These are phyloP conservation scores for Stenodema calcarata DNA, from an alignment of 2,888 invertebrate genomes.

Conservation along the genomic window DNA sequence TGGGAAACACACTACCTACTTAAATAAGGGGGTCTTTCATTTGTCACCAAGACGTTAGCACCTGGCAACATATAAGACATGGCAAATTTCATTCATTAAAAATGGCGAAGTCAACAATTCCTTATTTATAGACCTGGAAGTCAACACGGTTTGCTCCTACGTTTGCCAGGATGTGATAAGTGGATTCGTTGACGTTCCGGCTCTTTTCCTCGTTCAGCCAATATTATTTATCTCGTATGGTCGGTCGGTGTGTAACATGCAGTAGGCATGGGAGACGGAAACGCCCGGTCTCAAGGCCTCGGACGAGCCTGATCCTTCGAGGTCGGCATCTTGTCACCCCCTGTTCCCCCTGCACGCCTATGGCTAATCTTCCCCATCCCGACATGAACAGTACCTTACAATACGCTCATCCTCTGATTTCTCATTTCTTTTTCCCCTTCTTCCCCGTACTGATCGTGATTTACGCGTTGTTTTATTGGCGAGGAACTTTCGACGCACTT, in stretches of 20 bases:
- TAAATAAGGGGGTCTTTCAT: too few species aligned
- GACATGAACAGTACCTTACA: not conserved
- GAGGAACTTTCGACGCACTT: not conserved
- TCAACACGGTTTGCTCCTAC: too few species aligned
- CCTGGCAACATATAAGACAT: too few species aligned
- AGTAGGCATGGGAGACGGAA: not conserved
- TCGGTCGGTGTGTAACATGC: not conserved
- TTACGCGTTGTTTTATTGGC: not conserved
- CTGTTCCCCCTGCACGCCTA: not conserved
- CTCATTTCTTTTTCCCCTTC: not conserved
- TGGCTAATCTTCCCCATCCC: not conserved
- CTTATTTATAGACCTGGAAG: too few species aligned
- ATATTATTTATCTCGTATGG: not conserved
- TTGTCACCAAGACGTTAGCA: too few species aligned
- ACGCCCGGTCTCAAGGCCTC: not conserved
- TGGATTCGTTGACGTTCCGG: too few species aligned
- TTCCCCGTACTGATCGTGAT: not conserved
- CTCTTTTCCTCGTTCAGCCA: too few species aligned
- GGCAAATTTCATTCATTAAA: too few species aligned
- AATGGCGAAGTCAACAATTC: too few species aligned
- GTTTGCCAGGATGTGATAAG: too few species aligned
- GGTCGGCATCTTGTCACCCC: conserved; percentile 2
- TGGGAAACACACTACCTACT: too few species aligned
- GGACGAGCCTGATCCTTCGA: not conserved
- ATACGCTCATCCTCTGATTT: not conserved